Conservation (phyloP, 2,113 vertebrate genomes). For the Hippoglossus stenolepis region DNA sequence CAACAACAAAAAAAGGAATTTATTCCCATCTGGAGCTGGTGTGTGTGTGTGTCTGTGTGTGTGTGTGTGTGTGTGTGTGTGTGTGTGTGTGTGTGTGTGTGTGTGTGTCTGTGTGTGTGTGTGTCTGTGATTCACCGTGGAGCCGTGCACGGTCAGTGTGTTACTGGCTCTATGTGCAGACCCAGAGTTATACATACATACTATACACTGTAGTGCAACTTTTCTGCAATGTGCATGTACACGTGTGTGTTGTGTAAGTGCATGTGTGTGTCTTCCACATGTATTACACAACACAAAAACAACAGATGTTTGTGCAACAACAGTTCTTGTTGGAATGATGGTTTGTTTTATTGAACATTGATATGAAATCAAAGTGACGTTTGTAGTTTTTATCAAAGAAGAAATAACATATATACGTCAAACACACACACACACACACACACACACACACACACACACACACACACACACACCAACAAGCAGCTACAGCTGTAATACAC, state of each 20-base stretch:
- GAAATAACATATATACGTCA: no score
- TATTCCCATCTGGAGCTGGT: conserved; percentile 47
- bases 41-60: background rate
- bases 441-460: no score
- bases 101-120: conserved; percentile 2
- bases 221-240: background rate
- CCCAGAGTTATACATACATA: no score
- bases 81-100: conserved; percentile 17
- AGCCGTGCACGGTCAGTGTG: conserved; percentile 16
- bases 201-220: no score
- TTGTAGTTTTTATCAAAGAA: no score
- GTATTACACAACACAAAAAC: background rate
- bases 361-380: no score
- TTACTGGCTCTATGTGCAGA: conserved; percentile 22
- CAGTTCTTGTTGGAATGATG: no score
- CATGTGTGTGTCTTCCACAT: background rate
- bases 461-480: no score
- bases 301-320: background rate
- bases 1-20: conserved; percentile 49
- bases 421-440: no score
- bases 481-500: background rate
- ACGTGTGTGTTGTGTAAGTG: background rate
- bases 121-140: conserved; percentile 19
- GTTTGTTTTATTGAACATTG: no score
- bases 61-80: background rate